These are phyloP conservation scores for Pogonus chalceus DNA, from an alignment of 1,140 invertebrate species.

Conservation along the genomic window DNA sequence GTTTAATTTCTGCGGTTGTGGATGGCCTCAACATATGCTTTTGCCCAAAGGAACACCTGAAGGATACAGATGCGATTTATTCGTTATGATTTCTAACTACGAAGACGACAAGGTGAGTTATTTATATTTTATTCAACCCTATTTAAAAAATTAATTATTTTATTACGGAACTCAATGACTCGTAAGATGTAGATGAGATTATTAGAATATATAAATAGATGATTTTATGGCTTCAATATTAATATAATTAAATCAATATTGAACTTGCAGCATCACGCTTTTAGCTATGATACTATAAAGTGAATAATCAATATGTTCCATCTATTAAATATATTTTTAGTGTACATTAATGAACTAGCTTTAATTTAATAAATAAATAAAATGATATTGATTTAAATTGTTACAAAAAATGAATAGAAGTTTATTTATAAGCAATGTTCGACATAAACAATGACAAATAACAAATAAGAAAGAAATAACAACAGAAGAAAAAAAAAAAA, in stretches of 20 bases:
- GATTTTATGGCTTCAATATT: background rate
- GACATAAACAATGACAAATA: no score
- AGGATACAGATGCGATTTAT: constrained; percentile 36
- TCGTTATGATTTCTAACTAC: constrained; percentile 42
- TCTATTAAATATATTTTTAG: no score
- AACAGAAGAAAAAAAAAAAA: no score
- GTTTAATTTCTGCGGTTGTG: constrained; percentile 45
- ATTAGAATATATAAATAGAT: background rate
- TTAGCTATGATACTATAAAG: no score
- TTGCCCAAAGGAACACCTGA: constrained; percentile 37
- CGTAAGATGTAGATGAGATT: background rate
- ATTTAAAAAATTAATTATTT: no score
- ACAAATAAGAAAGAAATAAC: no score
- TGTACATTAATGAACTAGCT: constrained; percentile 2
- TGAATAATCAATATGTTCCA: no score
- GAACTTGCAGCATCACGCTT: background rate
- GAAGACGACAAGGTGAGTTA: constrained; percentile 27
- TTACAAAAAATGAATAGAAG: no score
- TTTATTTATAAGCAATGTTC: no score
- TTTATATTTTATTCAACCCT: background rate
- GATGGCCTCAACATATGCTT: constrained; percentile 43
- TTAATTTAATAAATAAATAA: background rate
- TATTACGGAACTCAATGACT: no score
- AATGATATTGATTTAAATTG: no score
- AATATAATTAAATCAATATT: background rate